Evolutionary conservation across 1,140 invertebrate genomes (phyloP).

Genomic region (Microvelia longipes): DNA sequence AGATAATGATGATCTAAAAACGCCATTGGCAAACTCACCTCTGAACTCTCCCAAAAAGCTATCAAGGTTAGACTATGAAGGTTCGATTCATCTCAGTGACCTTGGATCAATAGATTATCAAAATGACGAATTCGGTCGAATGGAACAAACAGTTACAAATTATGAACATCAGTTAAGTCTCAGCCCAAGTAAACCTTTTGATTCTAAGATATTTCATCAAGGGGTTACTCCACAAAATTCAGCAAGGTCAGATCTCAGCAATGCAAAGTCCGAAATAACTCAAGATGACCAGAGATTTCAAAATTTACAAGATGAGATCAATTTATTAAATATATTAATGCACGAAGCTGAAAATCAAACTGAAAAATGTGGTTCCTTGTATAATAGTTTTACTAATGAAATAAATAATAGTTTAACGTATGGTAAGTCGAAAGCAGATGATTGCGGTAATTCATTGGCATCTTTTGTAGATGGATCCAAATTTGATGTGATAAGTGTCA

Average conservation of each 20-base stretch:
- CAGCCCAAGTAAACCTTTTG: neutral
- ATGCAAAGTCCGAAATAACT: neutral
- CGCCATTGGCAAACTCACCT: no score
- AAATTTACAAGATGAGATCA: neutral
- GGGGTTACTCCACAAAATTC: neutral
- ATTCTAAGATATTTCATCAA: neutral
- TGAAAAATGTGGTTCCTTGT: neutral
- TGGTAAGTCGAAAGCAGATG: neutral
- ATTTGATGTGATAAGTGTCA: neutral
- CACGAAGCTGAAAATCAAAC: neutral
- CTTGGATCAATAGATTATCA: neutral
- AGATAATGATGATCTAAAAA: no score
- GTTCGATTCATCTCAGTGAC: neutral
- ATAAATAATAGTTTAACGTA: neutral
- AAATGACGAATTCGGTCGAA: neutral
- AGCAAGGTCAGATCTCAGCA: neutral
- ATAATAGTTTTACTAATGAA: slow-evolving; percentile 1
- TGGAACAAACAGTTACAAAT: neutral
- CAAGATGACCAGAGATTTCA: neutral
- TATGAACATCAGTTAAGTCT: neutral
- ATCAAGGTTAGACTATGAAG: neutral
- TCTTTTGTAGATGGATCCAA: neutral
- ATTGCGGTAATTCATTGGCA: neutral
- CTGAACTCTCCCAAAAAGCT: no score
- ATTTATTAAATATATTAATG: neutral